phyloP scores from a whole-genome alignment of 1,140 invertebrate genomes.

The Plutomurus gul region DNA sequence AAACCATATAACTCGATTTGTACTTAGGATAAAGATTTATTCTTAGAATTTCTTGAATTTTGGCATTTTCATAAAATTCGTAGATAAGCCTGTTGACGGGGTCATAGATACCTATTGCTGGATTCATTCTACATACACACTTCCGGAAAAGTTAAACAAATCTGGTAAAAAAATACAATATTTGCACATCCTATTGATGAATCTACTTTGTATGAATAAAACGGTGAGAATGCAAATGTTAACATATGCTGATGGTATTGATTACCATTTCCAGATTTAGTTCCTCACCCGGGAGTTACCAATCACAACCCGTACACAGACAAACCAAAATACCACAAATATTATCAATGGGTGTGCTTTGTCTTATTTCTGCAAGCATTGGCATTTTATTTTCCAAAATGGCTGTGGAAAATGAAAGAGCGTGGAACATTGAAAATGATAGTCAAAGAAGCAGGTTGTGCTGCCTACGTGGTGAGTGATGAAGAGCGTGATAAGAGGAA shows the following conservation, averaged over 20 bases:
- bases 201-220: not conserved
- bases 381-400: conserved; percentile 73
- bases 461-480: conserved; percentile 76
- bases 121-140: conserved; percentile 91
- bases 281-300: conserved; percentile 69
- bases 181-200: not conserved
- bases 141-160: conserved; percentile 68
- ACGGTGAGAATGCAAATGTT: not conserved
- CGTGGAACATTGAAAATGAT: conserved; percentile 77
- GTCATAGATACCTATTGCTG: conserved; percentile 72
- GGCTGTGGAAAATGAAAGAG: conserved; percentile 70
- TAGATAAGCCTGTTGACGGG: conserved; percentile 5
- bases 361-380: conserved; percentile 73
- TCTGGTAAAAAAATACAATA: not conserved
- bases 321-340: conserved; percentile 80
- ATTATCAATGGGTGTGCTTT: conserved; percentile 96
- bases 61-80: not conserved
- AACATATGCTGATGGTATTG: no score
- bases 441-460: conserved; percentile 78
- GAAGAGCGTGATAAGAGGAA: conserved; percentile 75
- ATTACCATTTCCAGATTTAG: no score
- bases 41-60: no score
- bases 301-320: conserved; percentile 60
- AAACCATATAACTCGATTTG: no score
- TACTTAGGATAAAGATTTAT: no score